phyloP scores from a whole-genome alignment of 2,888 invertebrate genomes.

The Melipona bicolor region DNA sequence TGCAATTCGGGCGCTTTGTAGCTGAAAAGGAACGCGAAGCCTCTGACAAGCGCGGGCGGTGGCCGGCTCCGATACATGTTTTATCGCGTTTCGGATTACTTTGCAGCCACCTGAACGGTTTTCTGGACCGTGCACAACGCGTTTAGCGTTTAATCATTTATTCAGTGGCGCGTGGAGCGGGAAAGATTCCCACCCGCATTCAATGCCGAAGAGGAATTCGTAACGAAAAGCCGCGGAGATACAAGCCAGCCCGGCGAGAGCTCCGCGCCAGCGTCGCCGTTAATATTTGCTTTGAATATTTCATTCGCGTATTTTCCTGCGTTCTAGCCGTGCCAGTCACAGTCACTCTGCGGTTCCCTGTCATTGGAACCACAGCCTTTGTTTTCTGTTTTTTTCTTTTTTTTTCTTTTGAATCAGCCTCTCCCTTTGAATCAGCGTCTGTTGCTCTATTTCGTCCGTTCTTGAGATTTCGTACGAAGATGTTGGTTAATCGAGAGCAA shows the following conservation, averaged over 20 bases:
- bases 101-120: constrained; percentile 36
- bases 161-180: constrained; percentile 18
- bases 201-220: constrained; percentile 31
- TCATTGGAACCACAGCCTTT: background rate
- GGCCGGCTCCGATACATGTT: constrained; percentile 53
- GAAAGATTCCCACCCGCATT: background rate
- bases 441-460: too few species aligned
- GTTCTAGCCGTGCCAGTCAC: background rate
- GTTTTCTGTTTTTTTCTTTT: background rate
- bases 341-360: background rate
- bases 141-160: constrained; percentile 38
- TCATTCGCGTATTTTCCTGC: constrained; percentile 23
- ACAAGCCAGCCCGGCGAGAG: background rate
- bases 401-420: background rate
- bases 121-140: constrained; percentile 20
- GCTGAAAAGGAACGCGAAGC: background rate
- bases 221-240: constrained; percentile 23
- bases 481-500: too few species aligned
- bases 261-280: background rate
- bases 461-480: too few species aligned
- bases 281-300: constrained; percentile 38
- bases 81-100: constrained; percentile 55
- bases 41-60: background rate
- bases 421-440: too few species aligned
- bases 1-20: constrained; percentile 40